phyloP scores from a whole-genome alignment of 2,113 vertebrate species.

The Mungos mungo region DNA sequence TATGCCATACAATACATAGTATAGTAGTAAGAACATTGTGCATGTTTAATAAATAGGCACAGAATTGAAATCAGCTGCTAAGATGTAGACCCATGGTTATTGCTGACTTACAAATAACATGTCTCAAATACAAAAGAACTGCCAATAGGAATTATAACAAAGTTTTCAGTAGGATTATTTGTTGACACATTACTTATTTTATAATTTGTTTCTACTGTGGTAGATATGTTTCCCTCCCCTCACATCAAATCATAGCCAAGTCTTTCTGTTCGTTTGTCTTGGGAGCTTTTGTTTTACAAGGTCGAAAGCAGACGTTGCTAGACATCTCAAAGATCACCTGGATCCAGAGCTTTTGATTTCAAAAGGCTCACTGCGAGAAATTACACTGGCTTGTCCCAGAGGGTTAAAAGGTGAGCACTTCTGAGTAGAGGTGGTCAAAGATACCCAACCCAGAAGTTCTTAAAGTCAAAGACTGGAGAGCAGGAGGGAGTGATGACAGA shows the following conservation, averaged over 20 bases:
- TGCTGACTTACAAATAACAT: background rate
- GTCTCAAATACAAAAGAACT: background rate
- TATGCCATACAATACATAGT: background rate
- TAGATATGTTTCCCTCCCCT: background rate
- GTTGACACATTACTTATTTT: background rate
- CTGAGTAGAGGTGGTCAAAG: slow-evolving; percentile 13
- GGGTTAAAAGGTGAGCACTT: background rate
- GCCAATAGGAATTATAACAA: background rate
- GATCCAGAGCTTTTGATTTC: slow-evolving; percentile 44
- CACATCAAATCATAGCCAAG: slow-evolving; percentile 24
- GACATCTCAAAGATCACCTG: background rate
- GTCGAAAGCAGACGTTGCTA: slow-evolving; percentile 4
- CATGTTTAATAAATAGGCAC: background rate
- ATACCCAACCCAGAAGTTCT: background rate
- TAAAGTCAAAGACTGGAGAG: background rate
- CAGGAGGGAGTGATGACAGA: background rate
- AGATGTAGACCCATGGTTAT: background rate
- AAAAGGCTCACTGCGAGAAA: slow-evolving; percentile 20
- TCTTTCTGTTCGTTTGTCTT: background rate
- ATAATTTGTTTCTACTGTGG: background rate
- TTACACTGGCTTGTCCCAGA: background rate
- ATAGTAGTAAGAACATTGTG: background rate
- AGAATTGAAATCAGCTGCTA: slow-evolving; percentile 13
- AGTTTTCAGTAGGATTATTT: background rate
- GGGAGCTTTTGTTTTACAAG: slow-evolving; percentile 9